Base-by-base conservation (phyloP, 2,888 invertebrate species). In the Branchipolynoe longqiensis region DNA sequence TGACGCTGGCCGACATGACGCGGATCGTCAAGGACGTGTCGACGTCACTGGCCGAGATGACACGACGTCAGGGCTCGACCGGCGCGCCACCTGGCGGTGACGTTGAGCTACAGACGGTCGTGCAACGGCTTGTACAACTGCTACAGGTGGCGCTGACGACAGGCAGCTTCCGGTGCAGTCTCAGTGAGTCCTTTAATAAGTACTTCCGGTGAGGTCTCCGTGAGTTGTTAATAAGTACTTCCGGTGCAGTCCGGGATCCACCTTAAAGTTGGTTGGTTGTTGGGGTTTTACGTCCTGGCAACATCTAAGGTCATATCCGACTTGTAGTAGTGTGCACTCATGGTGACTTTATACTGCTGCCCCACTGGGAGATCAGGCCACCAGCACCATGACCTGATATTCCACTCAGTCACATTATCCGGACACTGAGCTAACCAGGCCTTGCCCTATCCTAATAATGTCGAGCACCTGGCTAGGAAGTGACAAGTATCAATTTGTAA, bases 61-160 rank as follows among this genome's bases (percentile, higher is more conserved):
- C 48, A 28, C 74, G 82, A 62, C 87, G 41, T 14, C 31, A 88
- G 56, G 88, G 89, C 4, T 85, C 89, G 18, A 87, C 89, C 6
- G 89, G 88, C 82, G 86, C 88, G 8, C 74, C 90, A 18, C 85
- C 88, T 40, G 74, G 85, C 25, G 84, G 87, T 18, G 69, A 84
- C 28, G 36, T n/a, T 4, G 62, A 33, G 22, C 90, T 92, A 0
- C 95, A 96, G 93, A 94, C 95, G 81, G 95, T 95, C 81, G 94
- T 97, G 86, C 97, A 97, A 92, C 95, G 97, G 90, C 95, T 97
- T 89, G 97, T 97, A 0, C 98, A 98, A 92, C 96, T 97, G 0
- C 95, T 97, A 0, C 97, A 97, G 93, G 96, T 97, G 22, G 96
- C 96, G 0, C 94, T 97, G 48, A 95, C 96, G 28, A 96, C 96